Base-by-base conservation (phyloP, 2,888 invertebrate species). In the Caenorhabditis sp. region DNA sequence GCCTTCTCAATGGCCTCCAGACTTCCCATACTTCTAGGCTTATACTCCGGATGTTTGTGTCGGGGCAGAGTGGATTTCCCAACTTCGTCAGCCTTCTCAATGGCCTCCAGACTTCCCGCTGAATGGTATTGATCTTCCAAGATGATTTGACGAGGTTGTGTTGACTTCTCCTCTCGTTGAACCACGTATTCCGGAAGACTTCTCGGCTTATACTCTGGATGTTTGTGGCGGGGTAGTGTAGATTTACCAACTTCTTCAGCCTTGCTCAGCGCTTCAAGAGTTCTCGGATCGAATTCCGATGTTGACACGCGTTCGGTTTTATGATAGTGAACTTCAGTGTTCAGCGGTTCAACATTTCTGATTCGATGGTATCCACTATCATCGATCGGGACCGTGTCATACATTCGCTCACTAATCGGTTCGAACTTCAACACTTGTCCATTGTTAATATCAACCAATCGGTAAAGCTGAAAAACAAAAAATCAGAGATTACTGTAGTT, bases 401-500 rank as follows among this genome's bases (percentile, higher is more conserved):
- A 62, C 23, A 43, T 24, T 14, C 59, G 63, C 2, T 50, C 49
- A n/a, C 55, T 50, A 2, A 10, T 31, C 36, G n/a, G 31, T 23
- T 6, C 57, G 55, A 27, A 57, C 23, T 1, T 59, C 21, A 10
- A 54, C 10, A n/a, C 5, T 24, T 23, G 24, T 50, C 43, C 69
- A 43, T 43, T 43, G 14, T 43, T 43, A 17, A 43, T 43, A 43
- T 43, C 43, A 5, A 43, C 43, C 12, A 51, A 51, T 51, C 23
- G 51, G 21, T 51, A 51, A 51, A 43, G 43, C 43, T 51, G 8
- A 23, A 51, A 23, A 21, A 21, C 3, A 8, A n/a, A n/a, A n/a
- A 61, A 4, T 59, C 57, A 58, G 62, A 66, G 27, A 71, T 31
- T 24, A 66, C 66, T 6, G 58, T 43, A 51, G 5, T 23, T 5